These are phyloP conservation scores for Lucinisca nassula DNA, from an alignment of 2,888 invertebrate genomes.

Conservation along the genomic window DNA sequence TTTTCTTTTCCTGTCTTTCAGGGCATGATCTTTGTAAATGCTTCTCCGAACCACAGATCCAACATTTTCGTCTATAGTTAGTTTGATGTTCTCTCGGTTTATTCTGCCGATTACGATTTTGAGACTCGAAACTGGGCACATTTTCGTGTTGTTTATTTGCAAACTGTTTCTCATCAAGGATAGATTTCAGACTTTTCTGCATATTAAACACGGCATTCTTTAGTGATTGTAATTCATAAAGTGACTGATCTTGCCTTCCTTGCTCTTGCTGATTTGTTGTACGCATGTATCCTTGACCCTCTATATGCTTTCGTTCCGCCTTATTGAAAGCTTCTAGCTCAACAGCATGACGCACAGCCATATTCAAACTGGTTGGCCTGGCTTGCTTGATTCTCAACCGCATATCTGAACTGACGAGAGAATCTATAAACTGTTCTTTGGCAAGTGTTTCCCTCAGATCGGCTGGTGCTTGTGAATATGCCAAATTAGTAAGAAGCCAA, in stretches of 20 bases:
- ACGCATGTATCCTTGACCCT: not conserved
- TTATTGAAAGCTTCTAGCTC: too few relatives aligned
- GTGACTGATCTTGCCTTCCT: not conserved
- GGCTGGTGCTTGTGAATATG: too few relatives aligned
- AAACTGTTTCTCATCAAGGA: too few relatives aligned
- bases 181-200: too few relatives aligned
- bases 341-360: not conserved
- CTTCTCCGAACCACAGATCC: not conserved
- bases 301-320: too few relatives aligned
- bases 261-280: not conserved
- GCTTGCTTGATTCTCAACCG: not conserved
- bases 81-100: not conserved
- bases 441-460: too few relatives aligned
- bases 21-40: not conserved
- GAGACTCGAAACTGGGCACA: too few relatives aligned
- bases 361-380: not conserved
- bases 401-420: not conserved
- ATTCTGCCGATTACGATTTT: not conserved
- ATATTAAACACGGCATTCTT: too few relatives aligned
- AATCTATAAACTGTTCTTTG: conserved; percentile 1
- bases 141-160: too few relatives aligned
- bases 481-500: not conserved
- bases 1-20: not conserved
- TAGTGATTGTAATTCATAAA: too few relatives aligned
- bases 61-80: not conserved